Evolutionary conservation across 2,888 invertebrate genomes (phyloP), one percentile per base, ranked within the genome.

Genomic region (Pyrochroa serraticornis): DNA sequence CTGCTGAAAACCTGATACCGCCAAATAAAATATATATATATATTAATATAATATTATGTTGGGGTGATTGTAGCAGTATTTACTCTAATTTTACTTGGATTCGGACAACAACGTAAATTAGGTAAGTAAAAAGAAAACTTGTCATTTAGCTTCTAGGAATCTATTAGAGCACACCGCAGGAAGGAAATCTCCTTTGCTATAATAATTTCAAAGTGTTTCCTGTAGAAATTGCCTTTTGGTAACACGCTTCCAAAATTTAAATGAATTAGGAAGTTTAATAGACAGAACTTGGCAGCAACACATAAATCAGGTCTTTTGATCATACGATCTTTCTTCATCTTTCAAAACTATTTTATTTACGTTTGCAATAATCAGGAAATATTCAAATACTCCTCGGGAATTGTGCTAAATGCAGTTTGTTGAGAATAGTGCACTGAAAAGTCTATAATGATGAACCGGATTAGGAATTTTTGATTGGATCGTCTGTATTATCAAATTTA

Each of bases 401-500:
- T n/a, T n/a, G 22, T 22, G 22, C 22, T 22, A 22, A 22, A 22
- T 22, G 22, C 22, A 22, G 22, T 22, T 22, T 22, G 5, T 22
- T 22, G 22, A 22, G 5, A 5, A 22, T 22, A 5, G 5, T 22
- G 22, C 22, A 22, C 22, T 22, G 22, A 22, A 22, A 1, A 6
- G 9, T 22, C 8, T 9, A 14, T 34, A 33, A 9, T 9, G 10
- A 37, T 37, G 38, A 52, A 38, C 44, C 31, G 44, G 13, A 52
- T 41, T 43, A 8, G 13, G 2, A 33, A 31, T 41, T 12, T 49
- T 43, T 41, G 39, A 45, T 56, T 57, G 45, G 42, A 46, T 39
- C 30, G 51, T 51, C 46, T 42, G 34, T 45, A 51, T 46, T 51
- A 58, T 58, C 52, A 58, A 47, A 58, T 51, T 58, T 51, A 52